phyloP scores from a whole-genome alignment of 2,888 invertebrate species.

The Polymixis lichenea region DNA sequence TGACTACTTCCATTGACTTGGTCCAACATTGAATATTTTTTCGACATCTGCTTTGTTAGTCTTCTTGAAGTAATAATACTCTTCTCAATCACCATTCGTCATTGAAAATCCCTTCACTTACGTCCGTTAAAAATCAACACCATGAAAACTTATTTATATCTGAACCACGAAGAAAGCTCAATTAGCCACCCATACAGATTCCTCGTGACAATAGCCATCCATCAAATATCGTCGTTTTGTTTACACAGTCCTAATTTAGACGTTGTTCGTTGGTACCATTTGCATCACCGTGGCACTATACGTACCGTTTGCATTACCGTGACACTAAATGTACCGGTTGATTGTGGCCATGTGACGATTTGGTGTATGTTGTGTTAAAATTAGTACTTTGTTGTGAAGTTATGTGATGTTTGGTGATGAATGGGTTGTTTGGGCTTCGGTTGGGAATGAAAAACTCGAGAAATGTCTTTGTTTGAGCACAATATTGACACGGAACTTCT shows the following conservation, averaged over 20 bases:
- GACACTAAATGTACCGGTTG: constrained; percentile 76
- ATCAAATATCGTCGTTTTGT: constrained; percentile 61
- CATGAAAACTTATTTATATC: constrained; percentile 28
- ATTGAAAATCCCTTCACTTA: neutral
- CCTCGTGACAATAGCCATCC: constrained; percentile 53
- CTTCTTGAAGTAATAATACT: neutral
- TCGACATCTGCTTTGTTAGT: neutral
- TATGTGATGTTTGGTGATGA: constrained; percentile 22
- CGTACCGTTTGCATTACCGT: constrained; percentile 67
- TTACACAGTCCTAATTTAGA: constrained; percentile 72
- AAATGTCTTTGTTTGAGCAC: neutral
- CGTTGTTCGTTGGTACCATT: constrained; percentile 49
- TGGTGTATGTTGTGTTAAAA: constrained; percentile 50
- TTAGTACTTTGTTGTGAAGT: constrained; percentile 50
- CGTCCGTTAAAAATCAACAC: constrained; percentile 3
- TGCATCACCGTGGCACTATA: constrained; percentile 31
- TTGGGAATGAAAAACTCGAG: neutral
- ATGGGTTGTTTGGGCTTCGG: constrained; percentile 4
- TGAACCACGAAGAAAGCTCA: constrained; percentile 45
- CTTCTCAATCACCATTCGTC: neutral
- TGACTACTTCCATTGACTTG: too few species aligned
- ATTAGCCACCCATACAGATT: constrained; percentile 60
- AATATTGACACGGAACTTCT: neutral
- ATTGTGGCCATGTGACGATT: constrained; percentile 77
- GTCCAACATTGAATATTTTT: neutral